These are phyloP conservation scores for Lagopus leucura DNA, from an alignment of 2,113 vertebrate species.

Conservation along the genomic window DNA sequence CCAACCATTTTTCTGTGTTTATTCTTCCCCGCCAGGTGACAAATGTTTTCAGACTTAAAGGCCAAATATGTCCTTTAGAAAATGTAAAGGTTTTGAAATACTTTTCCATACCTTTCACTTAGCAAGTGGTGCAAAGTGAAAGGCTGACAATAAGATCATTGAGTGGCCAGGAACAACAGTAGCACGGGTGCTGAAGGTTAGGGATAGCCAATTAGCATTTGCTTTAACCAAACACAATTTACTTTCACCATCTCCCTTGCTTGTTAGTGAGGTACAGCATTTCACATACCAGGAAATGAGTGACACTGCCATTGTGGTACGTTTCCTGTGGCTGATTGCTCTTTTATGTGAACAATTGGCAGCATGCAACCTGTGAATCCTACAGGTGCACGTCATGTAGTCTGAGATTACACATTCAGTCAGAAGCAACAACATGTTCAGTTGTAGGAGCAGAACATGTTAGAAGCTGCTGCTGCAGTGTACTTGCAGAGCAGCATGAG, in stretches of 20 bases:
- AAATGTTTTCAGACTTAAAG: not conserved
- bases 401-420: conserved; percentile 10
- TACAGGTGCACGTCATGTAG: conserved; percentile 30
- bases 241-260: too few relatives aligned
- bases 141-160: not conserved
- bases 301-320: not conserved
- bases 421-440: conserved; percentile 14
- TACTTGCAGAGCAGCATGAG: not conserved
- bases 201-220: not conserved
- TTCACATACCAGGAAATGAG: not conserved
- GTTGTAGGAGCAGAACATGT: not conserved
- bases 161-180: not conserved
- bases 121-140: not conserved
- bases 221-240: not conserved
- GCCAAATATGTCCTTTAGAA: not conserved
- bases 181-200: not conserved
- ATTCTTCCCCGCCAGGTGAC: not conserved
- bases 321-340: conserved; percentile 22
- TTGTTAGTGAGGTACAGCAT: not conserved
- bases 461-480: not conserved
- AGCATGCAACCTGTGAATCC: not conserved
- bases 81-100: conserved; percentile 4
- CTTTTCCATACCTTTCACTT: not conserved
- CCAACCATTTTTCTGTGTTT: not conserved
- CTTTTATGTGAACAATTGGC: conserved; percentile 54